Evolutionary conservation across 2,797 vertebrate genomes (phyloP).

Genomic region (Monodelphis domestica): DNA sequence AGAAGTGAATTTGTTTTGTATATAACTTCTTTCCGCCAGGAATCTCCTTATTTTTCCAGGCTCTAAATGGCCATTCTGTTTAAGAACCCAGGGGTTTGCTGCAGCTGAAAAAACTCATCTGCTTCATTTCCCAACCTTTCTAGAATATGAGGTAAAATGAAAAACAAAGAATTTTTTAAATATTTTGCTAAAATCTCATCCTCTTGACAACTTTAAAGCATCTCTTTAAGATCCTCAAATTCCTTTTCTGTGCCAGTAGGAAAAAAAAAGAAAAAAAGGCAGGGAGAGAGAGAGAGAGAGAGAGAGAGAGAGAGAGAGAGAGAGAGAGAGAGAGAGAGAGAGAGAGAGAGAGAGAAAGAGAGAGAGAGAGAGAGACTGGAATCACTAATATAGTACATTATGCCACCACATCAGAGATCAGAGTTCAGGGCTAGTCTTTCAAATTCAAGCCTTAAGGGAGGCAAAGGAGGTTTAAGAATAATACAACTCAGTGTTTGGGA

Average conservation of each 20-base stretch:
- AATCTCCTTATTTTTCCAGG: conserved; percentile 45
- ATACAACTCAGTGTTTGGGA: conserved; percentile 48
- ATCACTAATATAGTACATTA: not conserved
- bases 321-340: conserved; percentile 44
- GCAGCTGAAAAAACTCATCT: not conserved
- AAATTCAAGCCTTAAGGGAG: conserved; percentile 49
- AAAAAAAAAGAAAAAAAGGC: not conserved
- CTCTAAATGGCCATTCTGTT: conserved; percentile 31
- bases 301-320: no score
- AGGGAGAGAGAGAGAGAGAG: conserved; percentile 15
- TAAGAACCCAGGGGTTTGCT: conserved; percentile 35
- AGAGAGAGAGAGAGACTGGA: not conserved
- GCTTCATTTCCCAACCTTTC: conserved; percentile 33
- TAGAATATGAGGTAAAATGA: conserved; percentile 50
- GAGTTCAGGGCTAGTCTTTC: conserved; percentile 61
- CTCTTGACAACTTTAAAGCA: conserved; percentile 43
- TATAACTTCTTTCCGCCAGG: conserved; percentile 30
- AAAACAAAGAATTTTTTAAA: conserved; percentile 55
- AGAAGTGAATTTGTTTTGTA: not conserved
- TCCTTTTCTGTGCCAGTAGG: not conserved
- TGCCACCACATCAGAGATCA: conserved; percentile 48
- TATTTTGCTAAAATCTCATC: conserved; percentile 63
- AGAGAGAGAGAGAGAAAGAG: conserved; percentile 10
- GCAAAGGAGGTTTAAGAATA: conserved; percentile 30
- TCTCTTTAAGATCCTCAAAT: not conserved